These are phyloP conservation scores for Mechanitis mazaeus DNA, from an alignment of 2,888 invertebrate species.

Conservation along the genomic window DNA sequence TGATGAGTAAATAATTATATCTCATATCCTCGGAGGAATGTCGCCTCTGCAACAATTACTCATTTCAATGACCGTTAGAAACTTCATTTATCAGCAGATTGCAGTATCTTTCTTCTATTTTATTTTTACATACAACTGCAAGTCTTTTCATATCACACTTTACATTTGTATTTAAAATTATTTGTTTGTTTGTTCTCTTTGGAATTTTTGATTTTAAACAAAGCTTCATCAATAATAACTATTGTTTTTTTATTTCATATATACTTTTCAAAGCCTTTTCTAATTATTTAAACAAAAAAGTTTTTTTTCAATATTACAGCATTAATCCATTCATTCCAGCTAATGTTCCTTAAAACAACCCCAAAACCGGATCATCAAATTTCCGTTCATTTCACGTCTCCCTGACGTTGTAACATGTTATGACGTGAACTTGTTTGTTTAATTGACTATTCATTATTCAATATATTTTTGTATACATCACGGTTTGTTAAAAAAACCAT, in stretches of 20 bases:
- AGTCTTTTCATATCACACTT: too few species aligned
- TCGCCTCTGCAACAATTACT: not conserved
- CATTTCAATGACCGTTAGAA: slow-evolving; percentile 3
- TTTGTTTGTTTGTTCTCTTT: too few species aligned
- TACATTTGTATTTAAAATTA: too few species aligned
- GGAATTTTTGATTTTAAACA: too few species aligned
- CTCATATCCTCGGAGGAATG: not conserved
- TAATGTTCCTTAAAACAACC: slow-evolving; percentile 22
- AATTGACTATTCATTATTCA: slow-evolving; percentile 1
- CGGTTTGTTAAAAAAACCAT: too few species aligned
- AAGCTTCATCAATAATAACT: too few species aligned
- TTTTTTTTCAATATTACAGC: not conserved
- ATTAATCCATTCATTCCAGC: slow-evolving; percentile 12
- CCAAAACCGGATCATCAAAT: slow-evolving; percentile 23
- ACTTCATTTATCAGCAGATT: too few species aligned
- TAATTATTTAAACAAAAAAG: not conserved
- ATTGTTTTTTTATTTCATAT: too few species aligned
- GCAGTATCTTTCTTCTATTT: too few species aligned
- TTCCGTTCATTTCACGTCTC: slow-evolving; percentile 21
- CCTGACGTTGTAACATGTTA: slow-evolving; percentile 16
- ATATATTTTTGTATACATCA: too few species aligned
- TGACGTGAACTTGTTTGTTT: slow-evolving; percentile 16
- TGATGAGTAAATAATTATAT: not conserved
- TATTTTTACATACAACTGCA: too few species aligned
- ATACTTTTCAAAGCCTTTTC: too few species aligned